Base-by-base conservation (phyloP, 2,797 vertebrate species). In the Rhabdophis nuchalis region DNA sequence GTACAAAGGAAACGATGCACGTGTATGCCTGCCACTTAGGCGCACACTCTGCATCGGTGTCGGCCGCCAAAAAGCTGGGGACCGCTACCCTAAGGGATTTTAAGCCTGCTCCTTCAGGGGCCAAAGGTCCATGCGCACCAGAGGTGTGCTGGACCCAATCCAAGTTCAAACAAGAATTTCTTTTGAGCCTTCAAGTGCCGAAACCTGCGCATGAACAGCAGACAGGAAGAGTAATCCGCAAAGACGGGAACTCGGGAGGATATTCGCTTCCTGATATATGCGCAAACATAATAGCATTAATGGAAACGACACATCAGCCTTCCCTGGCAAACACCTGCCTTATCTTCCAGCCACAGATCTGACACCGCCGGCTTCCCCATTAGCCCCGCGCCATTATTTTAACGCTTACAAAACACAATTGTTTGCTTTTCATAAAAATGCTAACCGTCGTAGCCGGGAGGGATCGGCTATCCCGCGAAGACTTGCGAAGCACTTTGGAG, bases 391-490 rank as follows among this genome's bases (percentile, higher is more conserved):
- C 90, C 91, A 88, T 94, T 94, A 91, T 91, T 93, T 93, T 88
- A 93, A 56, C 11, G 50, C 92, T 93, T 85, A 88, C 89, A 85
- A 90, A 90, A 91, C 89, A 90, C 85, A 85, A 61, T 88, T 93
- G 91, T 92, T 85, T 57, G 82, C 92, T 85, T 93, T 89, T 46
- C 92, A 91, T 93, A 93, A 91, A 91, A 93, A 91, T 72, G 86
- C 85, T 2, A 94, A 90, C 3, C 54, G 64, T 85, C 57, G 89
- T 91, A 93, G 90, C 53, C 68, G 93, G 94, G 92, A n/a, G 32
- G 90, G 91, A 94, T 92, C 92, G 95, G 93, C 91, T 95, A 61
- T 87, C 95, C 96, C 95, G 96, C 95, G 86, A 91, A 92, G 56
- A 52, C 94, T 93, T 94, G 92, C 92, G 94, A 94, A 94, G 68